Base-by-base conservation (phyloP, 2,797 vertebrate genomes). In the Pyrocephalus nanus region DNA sequence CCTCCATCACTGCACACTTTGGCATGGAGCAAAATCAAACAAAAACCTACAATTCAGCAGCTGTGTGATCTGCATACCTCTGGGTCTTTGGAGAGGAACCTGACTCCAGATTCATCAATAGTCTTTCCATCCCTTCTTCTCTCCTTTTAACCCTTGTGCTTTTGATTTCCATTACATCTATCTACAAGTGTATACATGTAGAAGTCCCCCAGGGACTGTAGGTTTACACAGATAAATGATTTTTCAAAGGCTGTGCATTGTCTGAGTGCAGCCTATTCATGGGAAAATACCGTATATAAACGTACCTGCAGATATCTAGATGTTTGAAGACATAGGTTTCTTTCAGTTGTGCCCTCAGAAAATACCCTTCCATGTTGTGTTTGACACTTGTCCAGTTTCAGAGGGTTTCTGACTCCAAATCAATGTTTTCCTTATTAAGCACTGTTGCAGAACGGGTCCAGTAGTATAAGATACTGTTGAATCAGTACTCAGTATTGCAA, bases 11-110 rank as follows among this genome's bases (percentile, higher is more conserved):
- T 64, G 32, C 45, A 50, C 1, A 1, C 14, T 72, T 84, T 6
- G 3, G 2, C 15, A 23, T 1, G 6, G 26, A 70, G 60, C 9
- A 92, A 89, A 89, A 82, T 48, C 60, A 70, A 55, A 45, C 19
- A 47, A 25, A 86, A 74, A 25, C 16, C 40, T 64, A 50, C 40
- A 74, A 3, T 53, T 67, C 34, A 72, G 57, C 22, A 57, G 29
- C 29, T 53, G 14, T 4, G 7, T 54, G 53, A 3, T 0, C 38
- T 50, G 62, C 22, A 32, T 5, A 20, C 1, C 3, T 66, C 30
- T 54, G 47, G 12, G 14, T 81, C 29, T 72, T 69, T 51, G 48
- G n/a, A 53, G 45, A 80, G 42, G 67, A 92, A 57, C 25, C 18
- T 34, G 15, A 55, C 48, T 71, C 23, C 27, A 73, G 42, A 54